phyloP scores from a whole-genome alignment of 2,888 invertebrate species.

The Suillia variegata region DNA sequence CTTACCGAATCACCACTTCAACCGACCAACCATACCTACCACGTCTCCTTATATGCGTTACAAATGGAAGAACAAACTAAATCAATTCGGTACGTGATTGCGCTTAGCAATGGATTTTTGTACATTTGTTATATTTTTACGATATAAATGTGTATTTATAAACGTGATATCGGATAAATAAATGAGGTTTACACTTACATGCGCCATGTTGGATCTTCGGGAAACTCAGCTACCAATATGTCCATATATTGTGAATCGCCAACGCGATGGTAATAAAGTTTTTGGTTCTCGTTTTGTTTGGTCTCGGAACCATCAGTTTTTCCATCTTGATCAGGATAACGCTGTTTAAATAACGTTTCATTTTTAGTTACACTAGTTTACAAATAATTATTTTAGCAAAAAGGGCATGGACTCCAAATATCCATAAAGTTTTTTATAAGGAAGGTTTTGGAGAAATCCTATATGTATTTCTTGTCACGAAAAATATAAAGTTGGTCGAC shows the following conservation, averaged over 20 bases:
- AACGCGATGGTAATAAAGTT: slow-evolving; percentile 89
- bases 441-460: too few relatives aligned
- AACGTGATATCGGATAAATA: too few relatives aligned
- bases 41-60: too few relatives aligned
- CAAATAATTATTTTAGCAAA: background rate
- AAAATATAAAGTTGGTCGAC: slow-evolving; percentile 10
- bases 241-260: slow-evolving; percentile 87
- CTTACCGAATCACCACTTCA: too few relatives aligned
- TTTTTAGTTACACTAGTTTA: background rate
- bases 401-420: background rate
- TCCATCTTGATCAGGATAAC: slow-evolving; percentile 80
- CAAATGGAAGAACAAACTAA: too few relatives aligned
- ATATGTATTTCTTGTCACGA: too few relatives aligned
- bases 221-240: slow-evolving; percentile 85
- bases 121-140: too few relatives aligned
- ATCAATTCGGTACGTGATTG: too few relatives aligned
- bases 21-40: too few relatives aligned
- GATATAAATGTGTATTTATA: too few relatives aligned
- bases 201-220: slow-evolving; percentile 89
- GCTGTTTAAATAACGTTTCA: slow-evolving; percentile 63
- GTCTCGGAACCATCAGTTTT: slow-evolving; percentile 94
- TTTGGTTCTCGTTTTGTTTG: slow-evolving; percentile 84
- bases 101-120: too few relatives aligned
- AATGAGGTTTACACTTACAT: slow-evolving; percentile 75
- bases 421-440: too few relatives aligned